Base-by-base conservation (phyloP, 2,888 invertebrate genomes). In the Dioctria linearis region DNA sequence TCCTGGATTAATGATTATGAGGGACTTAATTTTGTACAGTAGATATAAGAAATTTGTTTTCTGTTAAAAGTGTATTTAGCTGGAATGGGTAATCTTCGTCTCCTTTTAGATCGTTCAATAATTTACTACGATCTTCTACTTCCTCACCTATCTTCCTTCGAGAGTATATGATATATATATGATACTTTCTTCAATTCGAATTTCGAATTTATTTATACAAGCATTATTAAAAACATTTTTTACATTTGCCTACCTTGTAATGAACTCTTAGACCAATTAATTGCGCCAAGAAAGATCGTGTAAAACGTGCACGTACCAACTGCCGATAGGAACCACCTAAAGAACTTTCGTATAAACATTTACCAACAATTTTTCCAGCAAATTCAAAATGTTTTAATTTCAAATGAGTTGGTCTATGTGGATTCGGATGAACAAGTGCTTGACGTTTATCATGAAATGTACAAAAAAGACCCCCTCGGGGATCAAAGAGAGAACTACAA, bases 331-430 rank as follows among this genome's bases (percentile, higher is more conserved):
- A 93, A 80, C 96, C 95, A 51, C 98, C 97, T 78, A 97, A 91
- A 3, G 97, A 95, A 81, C 96, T 96, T 90, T 98, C 98, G 88
- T 96, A 97, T 85, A 98, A 90, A 88, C 98, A 97, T 90, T 98
- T 98, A 82, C 97, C 98, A 57, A 98, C 96, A 85, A 98, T 92
- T 89, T 95, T 95, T 78, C 98, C 98, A 51, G 98, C 98, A 86
- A 96, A 95, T 90, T 98, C 97, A 88, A 94, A 97, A 89, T 97
- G 95, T 85, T 96, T 95, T 81, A 96, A 87, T 90, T 96, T 96
- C 51, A 96, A 90, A 86, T 94, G 92, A 3, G 93, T 86, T 4
- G 95, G 92, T n/a, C 96, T 90, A 85, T 92, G 92, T 1, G 93
- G 93, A 90, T 96, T 96, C 3, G 98, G 98, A 89, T 97, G 97